Evolutionary conservation across 1,140 invertebrate genomes (phyloP).

Genomic region (Acromyrmex heyeri): DNA sequence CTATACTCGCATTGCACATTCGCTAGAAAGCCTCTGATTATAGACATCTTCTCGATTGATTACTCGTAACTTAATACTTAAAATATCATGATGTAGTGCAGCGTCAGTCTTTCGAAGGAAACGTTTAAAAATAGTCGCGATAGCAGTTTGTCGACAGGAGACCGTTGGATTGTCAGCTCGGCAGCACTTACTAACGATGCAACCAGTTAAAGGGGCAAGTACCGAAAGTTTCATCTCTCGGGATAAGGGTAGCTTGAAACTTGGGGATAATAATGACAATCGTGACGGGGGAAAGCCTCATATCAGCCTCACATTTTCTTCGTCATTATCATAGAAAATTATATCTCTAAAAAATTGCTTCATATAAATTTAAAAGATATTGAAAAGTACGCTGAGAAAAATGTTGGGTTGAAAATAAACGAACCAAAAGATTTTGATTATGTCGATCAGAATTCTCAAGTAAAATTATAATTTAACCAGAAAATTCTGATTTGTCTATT

Average conservation of each 20-base stretch:
- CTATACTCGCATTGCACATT: too few relatives aligned
- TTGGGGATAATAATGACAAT: conserved; percentile 42
- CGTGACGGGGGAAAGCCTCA: neutral
- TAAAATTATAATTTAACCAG: too few relatives aligned
- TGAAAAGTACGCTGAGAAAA: too few relatives aligned
- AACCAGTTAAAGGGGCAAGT: conserved; percentile 48
- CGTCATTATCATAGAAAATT: conserved; percentile 23
- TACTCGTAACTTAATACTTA: conserved; percentile 15
- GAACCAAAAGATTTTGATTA: too few relatives aligned
- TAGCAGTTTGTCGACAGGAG: conserved; percentile 25
- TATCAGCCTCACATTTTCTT: neutral
- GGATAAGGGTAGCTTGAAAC: conserved; percentile 31
- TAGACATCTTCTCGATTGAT: neutral
- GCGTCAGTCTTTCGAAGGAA: conserved; percentile 20
- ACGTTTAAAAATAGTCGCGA: conserved; percentile 44
- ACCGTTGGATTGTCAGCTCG: conserved; percentile 42
- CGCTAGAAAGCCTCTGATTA: too few relatives aligned
- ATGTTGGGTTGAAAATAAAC: too few relatives aligned
- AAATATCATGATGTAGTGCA: conserved; percentile 16
- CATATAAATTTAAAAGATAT: conserved; percentile 1
- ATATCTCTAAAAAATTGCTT: neutral
- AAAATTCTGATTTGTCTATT: too few relatives aligned
- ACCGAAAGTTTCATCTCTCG: conserved; percentile 36
- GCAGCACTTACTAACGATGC: conserved; percentile 51
- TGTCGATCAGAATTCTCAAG: too few relatives aligned